phyloP scores from a whole-genome alignment of 2,888 invertebrate species.

The Cenopis cana region DNA sequence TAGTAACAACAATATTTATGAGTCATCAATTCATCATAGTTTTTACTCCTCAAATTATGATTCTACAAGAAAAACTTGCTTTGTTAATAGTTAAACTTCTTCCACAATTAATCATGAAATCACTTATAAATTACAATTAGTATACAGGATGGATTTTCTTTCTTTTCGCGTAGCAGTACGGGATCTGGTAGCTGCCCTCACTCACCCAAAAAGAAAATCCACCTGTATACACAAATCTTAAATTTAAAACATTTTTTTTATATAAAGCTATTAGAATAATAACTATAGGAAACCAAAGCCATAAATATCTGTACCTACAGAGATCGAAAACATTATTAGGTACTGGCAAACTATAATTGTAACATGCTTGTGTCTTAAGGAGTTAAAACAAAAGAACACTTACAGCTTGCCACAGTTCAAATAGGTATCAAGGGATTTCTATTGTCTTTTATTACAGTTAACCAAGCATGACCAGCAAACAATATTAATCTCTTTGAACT shows the following conservation, averaged over 20 bases:
- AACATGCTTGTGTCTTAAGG: neutral
- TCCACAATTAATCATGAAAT: neutral
- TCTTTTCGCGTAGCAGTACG: too few species aligned
- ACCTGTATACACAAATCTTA: too few species aligned
- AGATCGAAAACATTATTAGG: too few species aligned
- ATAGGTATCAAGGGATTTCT: slow-evolving; percentile 31
- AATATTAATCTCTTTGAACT: neutral
- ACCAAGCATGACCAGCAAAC: slow-evolving; percentile 3
- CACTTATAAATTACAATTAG: neutral
- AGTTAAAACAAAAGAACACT: slow-evolving; percentile 15
- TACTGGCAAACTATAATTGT: neutral
- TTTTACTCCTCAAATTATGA: neutral
- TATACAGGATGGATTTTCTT: too few species aligned
- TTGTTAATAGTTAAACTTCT: neutral
- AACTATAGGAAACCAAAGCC: too few species aligned
- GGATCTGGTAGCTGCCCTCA: too few species aligned
- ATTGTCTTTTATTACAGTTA: slow-evolving; percentile 41
- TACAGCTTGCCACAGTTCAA: slow-evolving; percentile 1
- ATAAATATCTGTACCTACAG: too few species aligned
- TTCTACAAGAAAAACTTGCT: neutral
- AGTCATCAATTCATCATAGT: slow-evolving; percentile 19
- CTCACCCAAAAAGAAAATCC: too few species aligned
- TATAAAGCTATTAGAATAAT: too few species aligned
- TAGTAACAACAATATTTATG: neutral
- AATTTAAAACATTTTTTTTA: too few species aligned